A percentile compares a stretch with the other conserved stretches of the same genome.
These are phyloP conservation scores for Leucophenga maculata DNA, from an alignment of 2,888 invertebrate genomes.

Conservation along the genomic window DNA sequence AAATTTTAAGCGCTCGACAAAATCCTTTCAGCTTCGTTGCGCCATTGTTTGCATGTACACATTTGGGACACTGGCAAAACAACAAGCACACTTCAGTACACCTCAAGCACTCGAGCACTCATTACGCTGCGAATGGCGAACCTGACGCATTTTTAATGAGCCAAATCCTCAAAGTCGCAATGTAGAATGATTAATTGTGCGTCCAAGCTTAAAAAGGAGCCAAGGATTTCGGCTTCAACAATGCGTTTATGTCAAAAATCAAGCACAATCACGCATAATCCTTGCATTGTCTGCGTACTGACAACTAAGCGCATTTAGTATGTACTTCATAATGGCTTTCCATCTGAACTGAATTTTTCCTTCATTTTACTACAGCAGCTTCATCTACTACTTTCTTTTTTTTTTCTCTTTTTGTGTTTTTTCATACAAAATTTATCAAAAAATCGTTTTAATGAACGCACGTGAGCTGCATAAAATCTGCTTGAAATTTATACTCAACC, in stretches of 20 bases:
- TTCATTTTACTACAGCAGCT: neutral
- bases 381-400: neutral
- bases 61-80: slow-evolving; percentile 16
- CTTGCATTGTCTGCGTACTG: slow-evolving; percentile 62
- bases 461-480: slow-evolving; percentile 64
- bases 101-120: slow-evolving; percentile 22
- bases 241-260: slow-evolving; percentile 32
- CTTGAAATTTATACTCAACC: slow-evolving; percentile 38
- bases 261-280: slow-evolving; percentile 47
- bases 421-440: slow-evolving; percentile 69
- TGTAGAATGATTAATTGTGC: slow-evolving; percentile 59
- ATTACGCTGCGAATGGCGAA: slow-evolving; percentile 53
- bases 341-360: neutral
- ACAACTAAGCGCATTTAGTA: slow-evolving; percentile 41
- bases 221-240: neutral
- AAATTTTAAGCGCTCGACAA: slow-evolving; percentile 50
- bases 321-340: neutral
- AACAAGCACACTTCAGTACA: neutral
- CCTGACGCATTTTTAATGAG: slow-evolving; percentile 55
- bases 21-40: slow-evolving; percentile 50
- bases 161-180: slow-evolving; percentile 48
- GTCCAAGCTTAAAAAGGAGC: slow-evolving; percentile 46
- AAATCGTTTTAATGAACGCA: slow-evolving; percentile 64
- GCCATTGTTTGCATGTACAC: slow-evolving; percentile 15
- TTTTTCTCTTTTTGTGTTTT: slow-evolving; percentile 38